Conservation (phyloP, 37 sponge, comb jelly and placozoan genomes). For the Haliclona indistincta region DNA sequence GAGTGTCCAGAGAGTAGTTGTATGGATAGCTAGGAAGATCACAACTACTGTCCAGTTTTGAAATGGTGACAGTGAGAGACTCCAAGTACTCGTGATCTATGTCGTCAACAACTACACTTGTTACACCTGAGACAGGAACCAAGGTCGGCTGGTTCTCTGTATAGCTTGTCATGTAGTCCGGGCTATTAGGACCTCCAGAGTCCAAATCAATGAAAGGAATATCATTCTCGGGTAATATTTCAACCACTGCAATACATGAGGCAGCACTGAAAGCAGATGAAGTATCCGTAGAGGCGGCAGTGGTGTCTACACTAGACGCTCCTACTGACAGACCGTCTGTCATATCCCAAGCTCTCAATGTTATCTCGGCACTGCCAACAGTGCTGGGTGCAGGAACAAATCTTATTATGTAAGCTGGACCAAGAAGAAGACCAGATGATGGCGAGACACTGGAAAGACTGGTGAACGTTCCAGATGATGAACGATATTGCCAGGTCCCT, state of each 20-base stretch:
- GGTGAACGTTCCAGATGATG: not conserved
- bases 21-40: slow-evolving; percentile 28
- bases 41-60: slow-evolving; percentile 41
- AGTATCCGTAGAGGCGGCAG: not conserved
- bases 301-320: slow-evolving; percentile 39
- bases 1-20: slow-evolving; percentile 29
- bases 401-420: slow-evolving; percentile 30
- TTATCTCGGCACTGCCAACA: slow-evolving; percentile 19
- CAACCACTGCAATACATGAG: slow-evolving; percentile 22
- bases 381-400: slow-evolving; percentile 35
- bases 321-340: slow-evolving; percentile 29
- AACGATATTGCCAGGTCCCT: slow-evolving; percentile 24
- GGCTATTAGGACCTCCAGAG: slow-evolving; percentile 32
- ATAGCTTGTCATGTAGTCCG: slow-evolving; percentile 32
- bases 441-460: slow-evolving; percentile 17
- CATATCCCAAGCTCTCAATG: slow-evolving; percentile 63
- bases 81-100: slow-evolving; percentile 15
- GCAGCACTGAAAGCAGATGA: slow-evolving; percentile 43
- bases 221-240: slow-evolving; percentile 52
- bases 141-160: slow-evolving; percentile 41
- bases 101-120: slow-evolving; percentile 48
- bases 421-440: slow-evolving; percentile 38
- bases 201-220: slow-evolving; percentile 47
- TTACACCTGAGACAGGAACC: slow-evolving; percentile 21
- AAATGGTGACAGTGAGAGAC: slow-evolving; percentile 33